Evolutionary conservation across 2,888 invertebrate genomes (phyloP).

Genomic region (Drosophila mayaguana): DNA sequence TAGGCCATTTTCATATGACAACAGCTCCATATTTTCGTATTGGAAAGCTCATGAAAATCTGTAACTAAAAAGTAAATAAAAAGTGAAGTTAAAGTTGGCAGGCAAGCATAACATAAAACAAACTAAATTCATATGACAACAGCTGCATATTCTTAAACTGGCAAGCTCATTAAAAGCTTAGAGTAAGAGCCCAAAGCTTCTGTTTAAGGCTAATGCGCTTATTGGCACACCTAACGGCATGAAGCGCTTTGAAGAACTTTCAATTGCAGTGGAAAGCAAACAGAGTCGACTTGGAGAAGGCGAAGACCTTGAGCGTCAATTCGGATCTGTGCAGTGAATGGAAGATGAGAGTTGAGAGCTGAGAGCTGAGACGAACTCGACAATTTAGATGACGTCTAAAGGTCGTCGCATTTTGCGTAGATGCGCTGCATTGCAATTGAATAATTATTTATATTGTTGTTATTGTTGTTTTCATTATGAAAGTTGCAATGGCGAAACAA

Average conservation of each 20-base stretch:
- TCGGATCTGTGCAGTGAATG: conserved; percentile 52
- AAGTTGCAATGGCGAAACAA: conserved; percentile 50
- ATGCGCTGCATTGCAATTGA: conserved; percentile 30
- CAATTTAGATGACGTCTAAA: conserved; percentile 16
- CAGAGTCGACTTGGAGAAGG: not conserved
- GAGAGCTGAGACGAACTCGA: not conserved
- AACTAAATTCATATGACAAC: not conserved
- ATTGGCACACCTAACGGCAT: conserved; percentile 2
- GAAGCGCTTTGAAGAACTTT: conserved; percentile 29
- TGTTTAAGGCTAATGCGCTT: not conserved
- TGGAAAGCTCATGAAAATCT: not conserved
- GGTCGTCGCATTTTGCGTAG: conserved; percentile 45
- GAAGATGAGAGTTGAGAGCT: conserved; percentile 37
- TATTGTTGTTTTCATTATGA: conserved; percentile 68
- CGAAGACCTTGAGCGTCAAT: conserved; percentile 65
- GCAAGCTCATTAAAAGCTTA: conserved; percentile 7
- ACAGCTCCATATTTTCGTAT: not conserved
- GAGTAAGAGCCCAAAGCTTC: not conserved
- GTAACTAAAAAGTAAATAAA: not conserved
- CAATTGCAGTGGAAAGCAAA: conserved; percentile 39
- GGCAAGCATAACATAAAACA: not conserved
- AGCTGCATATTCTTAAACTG: not conserved
- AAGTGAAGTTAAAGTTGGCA: too few relatives aligned
- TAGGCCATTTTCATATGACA: not conserved
- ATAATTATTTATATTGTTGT: conserved; percentile 58